Evolutionary conservation across 2,888 invertebrate genomes (phyloP).

Genomic region (Apamea sordens): DNA sequence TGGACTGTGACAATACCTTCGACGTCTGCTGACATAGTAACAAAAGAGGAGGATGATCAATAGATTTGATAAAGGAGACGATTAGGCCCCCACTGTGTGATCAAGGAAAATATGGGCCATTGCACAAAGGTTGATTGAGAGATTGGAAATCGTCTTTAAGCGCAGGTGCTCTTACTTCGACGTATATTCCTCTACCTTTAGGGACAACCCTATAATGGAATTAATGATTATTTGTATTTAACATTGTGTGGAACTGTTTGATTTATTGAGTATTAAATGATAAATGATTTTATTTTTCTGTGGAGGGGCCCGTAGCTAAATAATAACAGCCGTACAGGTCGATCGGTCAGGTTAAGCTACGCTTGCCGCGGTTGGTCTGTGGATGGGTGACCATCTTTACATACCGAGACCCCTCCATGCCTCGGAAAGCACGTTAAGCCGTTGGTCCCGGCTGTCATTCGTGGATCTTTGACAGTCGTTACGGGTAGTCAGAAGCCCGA

Average conservation of each 20-base stretch:
- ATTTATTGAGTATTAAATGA: no score
- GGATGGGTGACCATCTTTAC: no score
- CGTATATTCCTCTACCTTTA: neutral
- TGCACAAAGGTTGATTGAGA: slow-evolving; percentile 44
- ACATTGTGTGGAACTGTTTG: neutral
- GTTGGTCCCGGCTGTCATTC: no score
- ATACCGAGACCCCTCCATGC: no score
- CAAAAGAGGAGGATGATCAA: slow-evolving; percentile 48
- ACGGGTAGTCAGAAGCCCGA: no score
- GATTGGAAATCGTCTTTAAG: slow-evolving; percentile 18
- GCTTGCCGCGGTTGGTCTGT: no score
- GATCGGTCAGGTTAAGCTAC: no score
- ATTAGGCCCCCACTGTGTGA: slow-evolving; percentile 36
- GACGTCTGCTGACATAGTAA: slow-evolving; percentile 37
- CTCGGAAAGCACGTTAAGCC: no score
- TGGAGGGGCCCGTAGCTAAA: no score
- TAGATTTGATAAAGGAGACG: slow-evolving; percentile 42
- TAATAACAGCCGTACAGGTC: no score
- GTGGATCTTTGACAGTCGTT: no score
- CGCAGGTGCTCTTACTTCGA: slow-evolving; percentile 4
- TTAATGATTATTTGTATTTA: slow-evolving; percentile 8
- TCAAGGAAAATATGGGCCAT: slow-evolving; percentile 44
- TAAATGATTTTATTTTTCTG: no score
- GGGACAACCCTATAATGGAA: neutral
- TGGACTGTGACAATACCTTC: slow-evolving; percentile 37